phyloP scores from a whole-genome alignment of 1,140 invertebrate species.

The Pseudobourletiella spinata region DNA sequence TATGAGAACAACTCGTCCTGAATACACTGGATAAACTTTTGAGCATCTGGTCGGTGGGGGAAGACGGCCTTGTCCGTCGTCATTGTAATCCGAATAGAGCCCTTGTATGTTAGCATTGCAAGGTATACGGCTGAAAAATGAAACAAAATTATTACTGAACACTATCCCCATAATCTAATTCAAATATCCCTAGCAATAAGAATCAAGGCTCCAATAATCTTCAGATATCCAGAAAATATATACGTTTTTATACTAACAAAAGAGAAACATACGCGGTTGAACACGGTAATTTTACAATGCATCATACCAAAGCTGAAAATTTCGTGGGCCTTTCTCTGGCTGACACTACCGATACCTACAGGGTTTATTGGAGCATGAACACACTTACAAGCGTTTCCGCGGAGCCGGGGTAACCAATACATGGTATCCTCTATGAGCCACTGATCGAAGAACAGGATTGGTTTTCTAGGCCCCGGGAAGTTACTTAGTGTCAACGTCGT shows the following conservation, averaged over 20 bases:
- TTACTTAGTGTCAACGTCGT: slow-evolving; percentile 26
- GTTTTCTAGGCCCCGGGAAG: slow-evolving; percentile 27
- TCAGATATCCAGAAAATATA: too few relatives aligned
- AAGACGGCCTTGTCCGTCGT: slow-evolving; percentile 30
- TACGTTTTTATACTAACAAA: too few relatives aligned
- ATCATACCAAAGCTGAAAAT: too few relatives aligned
- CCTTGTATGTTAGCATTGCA: slow-evolving; percentile 23
- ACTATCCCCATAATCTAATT: too few relatives aligned
- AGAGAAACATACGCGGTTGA: too few relatives aligned
- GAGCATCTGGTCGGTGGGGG: not conserved
- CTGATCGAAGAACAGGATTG: slow-evolving; percentile 8
- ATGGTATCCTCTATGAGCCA: slow-evolving; percentile 19
- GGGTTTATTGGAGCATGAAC: too few relatives aligned
- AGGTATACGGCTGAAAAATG: slow-evolving; percentile 9
- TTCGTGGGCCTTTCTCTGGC: too few relatives aligned
- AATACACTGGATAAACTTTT: slow-evolving; percentile 15
- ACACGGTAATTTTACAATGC: too few relatives aligned
- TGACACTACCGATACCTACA: too few relatives aligned
- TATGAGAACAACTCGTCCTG: slow-evolving; percentile 17
- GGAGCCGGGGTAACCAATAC: slow-evolving; percentile 26
- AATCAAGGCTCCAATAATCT: too few relatives aligned
- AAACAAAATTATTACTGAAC: not conserved
- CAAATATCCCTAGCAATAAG: too few relatives aligned
- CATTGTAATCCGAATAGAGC: slow-evolving; percentile 12
- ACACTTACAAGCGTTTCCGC: slow-evolving; percentile 24